A percentile compares a stretch with the other conserved stretches of the same genome.
Conservation (phyloP, 2,888 invertebrate genomes). For the Agriopis leucophaearia region DNA sequence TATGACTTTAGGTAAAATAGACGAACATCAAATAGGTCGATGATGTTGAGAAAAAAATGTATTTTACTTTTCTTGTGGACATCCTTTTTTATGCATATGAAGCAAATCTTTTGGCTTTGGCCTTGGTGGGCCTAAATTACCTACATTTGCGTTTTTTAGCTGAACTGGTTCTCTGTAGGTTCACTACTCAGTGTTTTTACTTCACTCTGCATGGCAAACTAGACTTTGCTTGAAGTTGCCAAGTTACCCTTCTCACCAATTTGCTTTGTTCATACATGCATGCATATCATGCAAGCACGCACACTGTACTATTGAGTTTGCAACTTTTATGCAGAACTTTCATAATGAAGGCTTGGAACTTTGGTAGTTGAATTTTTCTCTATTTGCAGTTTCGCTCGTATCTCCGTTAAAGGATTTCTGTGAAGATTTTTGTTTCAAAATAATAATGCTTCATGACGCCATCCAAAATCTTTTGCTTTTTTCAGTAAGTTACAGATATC, state of each 20-base stretch:
- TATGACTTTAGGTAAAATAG: no score
- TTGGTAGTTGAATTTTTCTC: conserved; percentile 4
- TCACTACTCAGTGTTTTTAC: not conserved
- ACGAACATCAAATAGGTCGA: no score
- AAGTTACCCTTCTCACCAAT: conserved; percentile 20
- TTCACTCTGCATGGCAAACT: conserved; percentile 18
- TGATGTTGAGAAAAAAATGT: no score
- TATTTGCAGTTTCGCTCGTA: not conserved
- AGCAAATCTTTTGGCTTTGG: no score
- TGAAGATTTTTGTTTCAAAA: not conserved
- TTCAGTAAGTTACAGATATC: no score
- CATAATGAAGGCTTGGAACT: conserved; percentile 24
- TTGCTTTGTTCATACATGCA: conserved; percentile 23
- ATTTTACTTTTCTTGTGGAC: no score
- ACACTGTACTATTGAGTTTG: conserved; percentile 4
- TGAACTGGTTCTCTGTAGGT: not conserved
- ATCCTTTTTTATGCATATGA: no score
- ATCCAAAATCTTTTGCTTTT: no score
- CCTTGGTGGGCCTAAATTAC: no score
- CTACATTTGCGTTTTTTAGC: no score
- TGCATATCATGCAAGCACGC: conserved; percentile 2
- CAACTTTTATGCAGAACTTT: conserved; percentile 22
- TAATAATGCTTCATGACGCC: no score
- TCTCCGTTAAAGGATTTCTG: not conserved
- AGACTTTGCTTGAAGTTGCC: conserved; percentile 12